These are phyloP conservation scores for Danaus plexippus DNA, from an alignment of 1,140 invertebrate genomes.

Conservation along the genomic window DNA sequence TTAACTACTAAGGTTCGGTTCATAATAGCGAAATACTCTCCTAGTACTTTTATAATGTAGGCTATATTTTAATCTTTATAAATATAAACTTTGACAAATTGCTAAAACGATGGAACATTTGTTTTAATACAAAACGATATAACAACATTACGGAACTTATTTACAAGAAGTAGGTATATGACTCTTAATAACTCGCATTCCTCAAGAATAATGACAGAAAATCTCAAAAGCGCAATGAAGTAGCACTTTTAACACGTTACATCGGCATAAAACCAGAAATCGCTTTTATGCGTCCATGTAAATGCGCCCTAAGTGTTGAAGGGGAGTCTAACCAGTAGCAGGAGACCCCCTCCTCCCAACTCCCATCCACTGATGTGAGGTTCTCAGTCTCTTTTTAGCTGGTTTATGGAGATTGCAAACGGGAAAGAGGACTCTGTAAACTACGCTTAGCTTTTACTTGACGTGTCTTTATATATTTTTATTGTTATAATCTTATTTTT, in stretches of 20 bases:
- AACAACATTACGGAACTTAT: too few species aligned
- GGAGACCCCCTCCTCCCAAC: conserved; percentile 18
- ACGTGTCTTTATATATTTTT: conserved; percentile 6
- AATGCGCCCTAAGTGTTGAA: conserved; percentile 8
- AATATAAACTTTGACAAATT: too few species aligned
- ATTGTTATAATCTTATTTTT: too few species aligned
- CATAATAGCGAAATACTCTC: too few species aligned
- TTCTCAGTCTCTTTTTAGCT: conserved; percentile 39
- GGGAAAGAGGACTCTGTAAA: conserved; percentile 43
- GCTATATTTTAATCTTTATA: too few species aligned
- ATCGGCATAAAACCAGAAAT: conserved; percentile 12
- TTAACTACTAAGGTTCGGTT: too few species aligned
- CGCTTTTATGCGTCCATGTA: conserved; percentile 11
- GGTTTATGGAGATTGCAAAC: conserved; percentile 65
- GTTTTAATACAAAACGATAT: too few species aligned
- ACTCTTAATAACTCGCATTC: too few species aligned
- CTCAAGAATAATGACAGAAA: too few species aligned
- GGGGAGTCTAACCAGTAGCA: conserved; percentile 1
- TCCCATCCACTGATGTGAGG: conserved; percentile 33
- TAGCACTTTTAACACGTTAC: conserved; percentile 11
- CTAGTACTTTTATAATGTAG: too few species aligned
- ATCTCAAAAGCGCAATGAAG: conserved; percentile 1
- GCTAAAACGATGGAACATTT: too few species aligned
- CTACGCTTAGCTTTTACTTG: conserved; percentile 13
- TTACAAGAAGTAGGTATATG: too few species aligned